A percentile compares a stretch with the other conserved stretches of the same genome.
These are phyloP conservation scores for Pogonocherus hispidulus DNA, from an alignment of 2,888 invertebrate genomes.

Conservation along the genomic window DNA sequence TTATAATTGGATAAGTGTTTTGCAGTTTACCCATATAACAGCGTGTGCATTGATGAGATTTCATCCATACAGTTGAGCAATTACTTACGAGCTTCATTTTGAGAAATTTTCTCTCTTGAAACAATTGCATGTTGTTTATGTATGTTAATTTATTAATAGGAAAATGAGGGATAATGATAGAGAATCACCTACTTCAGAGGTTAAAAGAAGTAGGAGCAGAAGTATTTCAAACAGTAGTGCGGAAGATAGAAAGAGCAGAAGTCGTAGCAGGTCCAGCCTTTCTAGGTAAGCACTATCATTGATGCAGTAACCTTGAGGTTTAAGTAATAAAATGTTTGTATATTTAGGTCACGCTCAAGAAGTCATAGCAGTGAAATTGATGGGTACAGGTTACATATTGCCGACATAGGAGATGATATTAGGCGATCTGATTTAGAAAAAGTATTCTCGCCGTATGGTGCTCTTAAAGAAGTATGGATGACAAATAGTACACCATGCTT, in stretches of 20 bases:
- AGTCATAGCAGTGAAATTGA: constrained; percentile 66
- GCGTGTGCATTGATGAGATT: not conserved
- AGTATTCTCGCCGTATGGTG: constrained; percentile 71
- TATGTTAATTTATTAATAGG: not conserved
- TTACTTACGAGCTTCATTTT: not conserved
- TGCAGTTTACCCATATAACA: too few relatives aligned
- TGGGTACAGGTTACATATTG: constrained; percentile 70
- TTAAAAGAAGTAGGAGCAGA: constrained; percentile 59
- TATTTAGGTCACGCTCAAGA: constrained; percentile 62
- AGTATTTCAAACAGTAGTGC: constrained; percentile 62
- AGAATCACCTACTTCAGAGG: constrained; percentile 55
- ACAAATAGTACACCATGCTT: constrained; percentile 74
- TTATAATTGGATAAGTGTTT: not conserved
- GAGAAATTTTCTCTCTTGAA: not conserved
- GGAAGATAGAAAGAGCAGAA: constrained; percentile 55
- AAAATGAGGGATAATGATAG: constrained; percentile 62
- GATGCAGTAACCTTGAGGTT: constrained; percentile 26
- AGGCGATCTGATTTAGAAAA: constrained; percentile 71
- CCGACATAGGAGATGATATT: constrained; percentile 71
- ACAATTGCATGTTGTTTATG: constrained; percentile 35
- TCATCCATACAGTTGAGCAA: not conserved
- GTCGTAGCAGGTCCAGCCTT: constrained; percentile 49
- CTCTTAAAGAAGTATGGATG: constrained; percentile 72
- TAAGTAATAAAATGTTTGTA: too few relatives aligned
- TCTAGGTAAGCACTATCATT: constrained; percentile 55